Evolutionary conservation across 2,797 vertebrate genomes (phyloP).

Genomic region (Sebastes cheni): DNA sequence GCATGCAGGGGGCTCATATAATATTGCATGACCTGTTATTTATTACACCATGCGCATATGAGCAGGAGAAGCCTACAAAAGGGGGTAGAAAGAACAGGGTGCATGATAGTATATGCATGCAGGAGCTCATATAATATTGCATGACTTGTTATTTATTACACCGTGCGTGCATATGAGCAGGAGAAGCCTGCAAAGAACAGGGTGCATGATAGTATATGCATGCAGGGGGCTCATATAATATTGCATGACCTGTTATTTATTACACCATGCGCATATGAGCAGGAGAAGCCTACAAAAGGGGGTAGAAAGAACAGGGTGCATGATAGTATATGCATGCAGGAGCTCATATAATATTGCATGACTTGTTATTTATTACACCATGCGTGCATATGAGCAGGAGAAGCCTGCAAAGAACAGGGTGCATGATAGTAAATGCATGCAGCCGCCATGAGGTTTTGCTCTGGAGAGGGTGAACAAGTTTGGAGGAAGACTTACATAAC

Average conservation of each 20-base stretch:
- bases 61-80: neutral
- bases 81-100: neutral
- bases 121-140: neutral
- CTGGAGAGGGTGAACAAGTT: slow-evolving; percentile 31
- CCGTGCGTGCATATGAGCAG: neutral
- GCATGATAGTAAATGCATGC: neutral
- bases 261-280: neutral
- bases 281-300: neutral
- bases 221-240: neutral
- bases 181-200: neutral
- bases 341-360: neutral
- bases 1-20: too few relatives aligned
- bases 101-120: neutral
- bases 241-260: neutral
- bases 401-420: neutral
- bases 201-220: neutral
- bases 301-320: too few relatives aligned
- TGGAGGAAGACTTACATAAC: slow-evolving; percentile 51
- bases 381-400: neutral
- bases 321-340: too few relatives aligned
- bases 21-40: neutral
- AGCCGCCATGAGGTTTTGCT: neutral
- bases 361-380: neutral
- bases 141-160: neutral
- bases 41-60: neutral